A percentile compares a stretch with the other conserved stretches of the same genome.
Conservation (phyloP, 2,888 invertebrate species). For the Athetis lepigone region DNA sequence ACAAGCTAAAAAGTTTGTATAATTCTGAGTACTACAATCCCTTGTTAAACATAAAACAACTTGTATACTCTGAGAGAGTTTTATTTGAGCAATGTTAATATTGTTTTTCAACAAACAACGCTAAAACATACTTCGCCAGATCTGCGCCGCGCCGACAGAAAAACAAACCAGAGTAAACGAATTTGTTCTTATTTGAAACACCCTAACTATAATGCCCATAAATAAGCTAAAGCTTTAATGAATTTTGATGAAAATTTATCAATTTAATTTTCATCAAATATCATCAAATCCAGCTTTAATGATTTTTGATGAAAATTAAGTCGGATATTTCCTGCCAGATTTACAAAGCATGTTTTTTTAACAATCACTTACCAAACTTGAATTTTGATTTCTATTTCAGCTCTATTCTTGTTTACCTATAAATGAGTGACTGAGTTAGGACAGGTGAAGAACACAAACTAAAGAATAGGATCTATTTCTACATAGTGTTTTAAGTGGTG, state of each 20-base stretch:
- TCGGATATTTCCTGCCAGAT: conserved; percentile 65
- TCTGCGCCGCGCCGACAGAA: not conserved
- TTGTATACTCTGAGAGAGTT: too few relatives aligned
- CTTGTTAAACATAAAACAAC: too few relatives aligned
- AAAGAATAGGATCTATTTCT: conserved; percentile 32
- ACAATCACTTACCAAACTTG: conserved; percentile 70
- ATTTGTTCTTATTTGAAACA: not conserved
- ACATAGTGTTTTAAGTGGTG: conserved; percentile 23
- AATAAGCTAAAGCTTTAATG: not conserved
- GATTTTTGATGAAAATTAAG: not conserved
- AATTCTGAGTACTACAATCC: too few relatives aligned
- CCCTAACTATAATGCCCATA: too few relatives aligned
- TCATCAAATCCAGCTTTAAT: too few relatives aligned
- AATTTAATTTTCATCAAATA: too few relatives aligned
- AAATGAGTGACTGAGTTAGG: conserved; percentile 67
- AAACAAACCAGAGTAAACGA: not conserved
- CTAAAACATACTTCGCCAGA: not conserved
- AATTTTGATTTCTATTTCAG: conserved; percentile 68
- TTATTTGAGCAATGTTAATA: not conserved
- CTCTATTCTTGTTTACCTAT: conserved; percentile 87
- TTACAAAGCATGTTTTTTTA: conserved; percentile 30
- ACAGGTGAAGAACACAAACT: conserved; percentile 32
- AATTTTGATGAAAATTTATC: not conserved
- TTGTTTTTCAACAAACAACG: not conserved
- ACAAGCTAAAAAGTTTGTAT: too few relatives aligned